Conservation (phyloP, 2,888 invertebrate genomes). For the Cosmopolites sordidus region DNA sequence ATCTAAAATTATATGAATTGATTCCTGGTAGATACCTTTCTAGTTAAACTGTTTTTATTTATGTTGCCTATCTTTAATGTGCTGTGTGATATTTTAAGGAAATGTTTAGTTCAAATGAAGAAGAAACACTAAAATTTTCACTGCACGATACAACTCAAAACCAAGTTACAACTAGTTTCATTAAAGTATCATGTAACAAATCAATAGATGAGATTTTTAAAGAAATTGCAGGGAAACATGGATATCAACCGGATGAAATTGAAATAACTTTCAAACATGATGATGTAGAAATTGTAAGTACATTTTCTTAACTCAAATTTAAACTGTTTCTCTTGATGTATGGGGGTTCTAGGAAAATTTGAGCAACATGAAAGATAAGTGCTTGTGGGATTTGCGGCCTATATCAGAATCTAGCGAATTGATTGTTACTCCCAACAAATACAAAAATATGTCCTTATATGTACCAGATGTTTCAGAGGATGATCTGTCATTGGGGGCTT, state of each 20-base stretch:
- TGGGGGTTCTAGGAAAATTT: conserved; percentile 48
- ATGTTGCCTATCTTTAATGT: too few relatives aligned
- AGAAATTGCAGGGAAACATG: conserved; percentile 49
- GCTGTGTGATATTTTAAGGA: too few relatives aligned
- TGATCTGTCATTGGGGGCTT: conserved; percentile 48
- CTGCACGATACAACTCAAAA: conserved; percentile 39
- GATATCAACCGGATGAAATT: conserved; percentile 44
- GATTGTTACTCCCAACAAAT: conserved; percentile 22
- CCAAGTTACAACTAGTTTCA: conserved; percentile 19
- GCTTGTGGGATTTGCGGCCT: conserved; percentile 41
- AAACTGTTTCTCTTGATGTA: too few relatives aligned
- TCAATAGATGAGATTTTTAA: conserved; percentile 48
- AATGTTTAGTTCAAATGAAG: conserved; percentile 48
- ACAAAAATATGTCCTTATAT: conserved; percentile 34
- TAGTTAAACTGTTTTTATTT: too few relatives aligned
- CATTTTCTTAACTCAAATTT: too few relatives aligned
- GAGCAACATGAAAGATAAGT: conserved; percentile 47
- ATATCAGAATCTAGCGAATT: conserved; percentile 12
- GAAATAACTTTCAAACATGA: conserved; percentile 29
- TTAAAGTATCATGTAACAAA: conserved; percentile 44
- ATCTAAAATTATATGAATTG: conserved; percentile 5
- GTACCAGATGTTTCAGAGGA: conserved; percentile 41
- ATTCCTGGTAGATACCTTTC: too few relatives aligned
- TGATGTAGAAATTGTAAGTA: conserved; percentile 17
- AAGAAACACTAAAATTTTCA: conserved; percentile 37